Base-by-base conservation (phyloP, 23 tunicate genomes). In the Trididemnum miniatum region DNA sequence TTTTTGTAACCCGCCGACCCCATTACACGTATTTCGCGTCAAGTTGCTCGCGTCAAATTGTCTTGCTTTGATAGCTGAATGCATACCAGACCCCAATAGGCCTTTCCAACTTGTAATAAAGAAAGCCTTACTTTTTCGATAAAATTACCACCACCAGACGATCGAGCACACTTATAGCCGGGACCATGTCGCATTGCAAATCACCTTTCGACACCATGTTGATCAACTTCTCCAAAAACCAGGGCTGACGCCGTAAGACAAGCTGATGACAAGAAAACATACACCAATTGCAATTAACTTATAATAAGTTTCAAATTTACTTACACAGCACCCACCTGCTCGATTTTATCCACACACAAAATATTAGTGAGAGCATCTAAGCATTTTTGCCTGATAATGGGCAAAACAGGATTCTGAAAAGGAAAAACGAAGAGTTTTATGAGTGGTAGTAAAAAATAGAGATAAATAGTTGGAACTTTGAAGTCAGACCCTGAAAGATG, bases 111-210 rank as follows among this genome's bases (percentile, higher is more conserved):
- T n/a, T n/a, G n/a, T n/a, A n/a, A n/a, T n/a, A n/a, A n/a, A n/a
- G n/a, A 44, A 44, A 44, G 54, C 67, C 81, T 79, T 66, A 86
- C 96, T 72, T 83, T 62, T 95, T 91, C 0, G 99, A 83, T n/a
- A 95, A 73, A 57, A 95, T 91, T 38, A 95, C 99, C 23, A 95
- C 99, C 64, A 95, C 92, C n/a, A 95, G 84, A 22, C 99, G 87
- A 59, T 95, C 99, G 0, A 95, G 57, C 20, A 95, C 99, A 80
- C 96, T 89, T n/a, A 95, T 87, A 1, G 99, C 95, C 5, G 99
- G 99, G 15, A 95, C 99, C 92, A 95, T 90, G 80, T 95, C 96
- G 63, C 95, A 90, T 65, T 95, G 99, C 49, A 95, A 54, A 71
- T 93, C 98, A 27, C 98, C 98, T n/a, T 35, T 76, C 15, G 64